Conservation (phyloP, 2,113 vertebrate genomes). For the Mugil cephalus region DNA sequence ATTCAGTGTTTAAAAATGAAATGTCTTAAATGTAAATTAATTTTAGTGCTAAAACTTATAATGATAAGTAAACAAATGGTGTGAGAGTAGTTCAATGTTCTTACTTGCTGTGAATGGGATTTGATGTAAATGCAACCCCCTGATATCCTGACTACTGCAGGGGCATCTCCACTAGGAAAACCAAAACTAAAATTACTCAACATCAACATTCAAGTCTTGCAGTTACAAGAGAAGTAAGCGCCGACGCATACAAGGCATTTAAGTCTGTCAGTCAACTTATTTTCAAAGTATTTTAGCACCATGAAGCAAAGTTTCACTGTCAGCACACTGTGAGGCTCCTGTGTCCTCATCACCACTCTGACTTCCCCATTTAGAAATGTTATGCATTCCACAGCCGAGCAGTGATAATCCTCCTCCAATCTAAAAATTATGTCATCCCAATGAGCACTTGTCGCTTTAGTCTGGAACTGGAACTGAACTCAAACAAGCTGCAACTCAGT, state of each 20-base stretch:
- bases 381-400: constrained; percentile 60
- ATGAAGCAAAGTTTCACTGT: constrained; percentile 30
- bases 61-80: no score
- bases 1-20: no score
- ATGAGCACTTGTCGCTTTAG: not conserved
- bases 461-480: constrained; percentile 3
- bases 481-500: no score
- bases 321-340: constrained; percentile 43
- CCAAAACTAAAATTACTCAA: no score
- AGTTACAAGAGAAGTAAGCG: not conserved
- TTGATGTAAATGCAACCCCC: no score
- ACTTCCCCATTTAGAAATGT: constrained; percentile 44
- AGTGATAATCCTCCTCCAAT: constrained; percentile 62
- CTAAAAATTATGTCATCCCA: constrained; percentile 48
- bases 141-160: no score
- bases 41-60: no score
- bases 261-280: constrained; percentile 26
- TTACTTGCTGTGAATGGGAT: no score
- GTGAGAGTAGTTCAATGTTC: no score
- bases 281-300: constrained; percentile 24
- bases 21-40: no score
- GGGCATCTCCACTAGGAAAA: no score
- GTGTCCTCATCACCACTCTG: constrained; percentile 11
- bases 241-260: not conserved
- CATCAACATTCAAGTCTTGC: not conserved